Percentiles rank a stretch among this genome's conserved stretches.
phyloP scores from a whole-genome alignment of 2,113 vertebrate genomes.

The Rousettus leschenaultii region DNA sequence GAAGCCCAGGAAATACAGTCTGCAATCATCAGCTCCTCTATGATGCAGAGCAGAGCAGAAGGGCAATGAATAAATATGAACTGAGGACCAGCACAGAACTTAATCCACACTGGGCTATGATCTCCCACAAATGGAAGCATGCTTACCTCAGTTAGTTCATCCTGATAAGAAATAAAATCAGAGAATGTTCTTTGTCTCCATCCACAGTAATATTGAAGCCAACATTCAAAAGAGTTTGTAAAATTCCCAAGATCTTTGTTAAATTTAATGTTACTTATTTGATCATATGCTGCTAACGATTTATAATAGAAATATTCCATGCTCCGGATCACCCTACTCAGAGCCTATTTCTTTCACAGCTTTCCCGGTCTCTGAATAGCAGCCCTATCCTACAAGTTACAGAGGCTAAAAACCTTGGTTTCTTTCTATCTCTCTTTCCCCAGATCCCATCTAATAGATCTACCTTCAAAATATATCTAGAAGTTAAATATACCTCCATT shows the following conservation, averaged over 20 bases:
- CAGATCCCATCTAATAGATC: background rate
- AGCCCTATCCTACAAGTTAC: background rate
- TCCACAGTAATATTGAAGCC: background rate
- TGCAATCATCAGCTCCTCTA: background rate
- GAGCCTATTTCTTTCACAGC: background rate
- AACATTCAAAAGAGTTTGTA: background rate
- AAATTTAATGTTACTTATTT: background rate
- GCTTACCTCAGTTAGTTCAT: background rate
- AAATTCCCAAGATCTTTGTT: background rate
- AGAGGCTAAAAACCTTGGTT: background rate
- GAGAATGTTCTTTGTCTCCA: background rate
- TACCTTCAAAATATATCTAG: background rate
- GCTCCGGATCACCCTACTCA: background rate
- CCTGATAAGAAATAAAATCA: background rate
- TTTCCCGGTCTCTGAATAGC: background rate
- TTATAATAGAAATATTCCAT: background rate
- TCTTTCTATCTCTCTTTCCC: background rate
- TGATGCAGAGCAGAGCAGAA: background rate
- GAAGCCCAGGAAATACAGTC: background rate
- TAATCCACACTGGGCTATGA: too few relatives aligned
- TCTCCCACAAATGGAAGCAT: background rate
- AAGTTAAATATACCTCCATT: background rate
- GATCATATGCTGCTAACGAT: background rate
- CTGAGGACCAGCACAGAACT: background rate
- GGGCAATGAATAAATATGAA: background rate